A percentile compares a stretch with the other conserved stretches of the same genome.
Evolutionary conservation across 2,797 vertebrate species (phyloP).

Genomic region (Myiotriccus ornatus): DNA sequence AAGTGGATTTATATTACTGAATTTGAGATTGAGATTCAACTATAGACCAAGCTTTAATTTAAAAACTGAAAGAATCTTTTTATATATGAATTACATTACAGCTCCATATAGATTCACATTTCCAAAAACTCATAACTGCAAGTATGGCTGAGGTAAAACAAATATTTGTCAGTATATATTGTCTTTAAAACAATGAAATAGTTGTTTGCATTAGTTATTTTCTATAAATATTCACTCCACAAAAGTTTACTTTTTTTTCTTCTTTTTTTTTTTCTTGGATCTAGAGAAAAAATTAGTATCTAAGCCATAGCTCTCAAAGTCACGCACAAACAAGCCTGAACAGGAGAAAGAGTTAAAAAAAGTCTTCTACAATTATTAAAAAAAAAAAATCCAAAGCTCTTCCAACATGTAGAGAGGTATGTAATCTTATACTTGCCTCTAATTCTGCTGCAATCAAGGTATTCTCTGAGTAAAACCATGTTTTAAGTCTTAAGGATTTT

Average conservation of each 20-base stretch:
- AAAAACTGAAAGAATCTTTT: neutral
- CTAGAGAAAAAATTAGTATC: neutral
- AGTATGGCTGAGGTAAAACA: neutral
- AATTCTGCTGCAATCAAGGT: constrained; percentile 9
- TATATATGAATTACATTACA: neutral
- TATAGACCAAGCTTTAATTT: neutral
- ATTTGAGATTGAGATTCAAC: neutral
- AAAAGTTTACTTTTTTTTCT: neutral
- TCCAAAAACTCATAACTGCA: neutral
- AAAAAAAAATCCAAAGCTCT: neutral
- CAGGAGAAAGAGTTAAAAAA: neutral
- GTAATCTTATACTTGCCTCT: neutral
- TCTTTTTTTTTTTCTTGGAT: neutral
- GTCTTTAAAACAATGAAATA: neutral
- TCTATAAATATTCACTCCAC: neutral
- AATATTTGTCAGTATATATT: neutral
- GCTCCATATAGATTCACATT: neutral
- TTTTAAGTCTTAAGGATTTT: neutral
- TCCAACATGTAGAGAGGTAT: neutral
- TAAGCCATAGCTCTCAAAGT: neutral
- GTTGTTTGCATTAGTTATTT: neutral
- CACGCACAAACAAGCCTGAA: neutral
- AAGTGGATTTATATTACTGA: neutral
- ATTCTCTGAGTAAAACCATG: neutral
- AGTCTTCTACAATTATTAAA: neutral